Base-by-base conservation (phyloP, 1,140 invertebrate species). In the Drosophila sechellia region DNA sequence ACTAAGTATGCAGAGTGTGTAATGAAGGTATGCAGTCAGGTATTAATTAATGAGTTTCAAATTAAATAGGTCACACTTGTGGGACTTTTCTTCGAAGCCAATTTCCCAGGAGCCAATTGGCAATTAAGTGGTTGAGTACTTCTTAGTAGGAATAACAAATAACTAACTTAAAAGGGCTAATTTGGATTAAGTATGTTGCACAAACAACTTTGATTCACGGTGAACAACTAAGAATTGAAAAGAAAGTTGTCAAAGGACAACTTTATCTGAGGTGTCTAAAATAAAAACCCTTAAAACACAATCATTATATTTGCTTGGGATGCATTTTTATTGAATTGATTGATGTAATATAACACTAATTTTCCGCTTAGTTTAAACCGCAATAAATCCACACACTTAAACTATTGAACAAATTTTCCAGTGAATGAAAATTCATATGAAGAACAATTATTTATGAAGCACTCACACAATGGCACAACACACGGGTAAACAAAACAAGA, bases 1-100 rank as follows among this genome's bases (percentile, higher is more conserved):
- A 49, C 43, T 61, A 40, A 40, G 59, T 66, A 42, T 77, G 74
- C 22, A 31, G 27, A 11, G 59, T 66, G 59, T 42, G 53, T 17
- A 74, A 46, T 43, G 35, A 35, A 56, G 49, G 68, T 78, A 71
- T 66, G 50, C 53, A 37, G 42, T 11, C 12, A 46, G 50, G 31
- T 69, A 66, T 76, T 45, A 55, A 48, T 49, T 70, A 70, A 61
- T 58, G 22, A 55, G 58, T 57, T 25, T 37, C 6, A 2, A 17
- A 27, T 31, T 22, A 83, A 70, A 70, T 79, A 64, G 80, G 80
- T 53, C 75, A 64, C 69, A 74, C 57, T 74, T 73, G 57, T 73
- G 69, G 70, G 57, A 74, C 50, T 74, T 74, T 39, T 40, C 13
- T 53, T 17, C 37, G 27, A 27, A 48, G 11, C 11, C 22, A 10